These are phyloP conservation scores for Pteropus rufus DNA, from an alignment of 2,797 vertebrate genomes.

Conservation along the genomic window DNA sequence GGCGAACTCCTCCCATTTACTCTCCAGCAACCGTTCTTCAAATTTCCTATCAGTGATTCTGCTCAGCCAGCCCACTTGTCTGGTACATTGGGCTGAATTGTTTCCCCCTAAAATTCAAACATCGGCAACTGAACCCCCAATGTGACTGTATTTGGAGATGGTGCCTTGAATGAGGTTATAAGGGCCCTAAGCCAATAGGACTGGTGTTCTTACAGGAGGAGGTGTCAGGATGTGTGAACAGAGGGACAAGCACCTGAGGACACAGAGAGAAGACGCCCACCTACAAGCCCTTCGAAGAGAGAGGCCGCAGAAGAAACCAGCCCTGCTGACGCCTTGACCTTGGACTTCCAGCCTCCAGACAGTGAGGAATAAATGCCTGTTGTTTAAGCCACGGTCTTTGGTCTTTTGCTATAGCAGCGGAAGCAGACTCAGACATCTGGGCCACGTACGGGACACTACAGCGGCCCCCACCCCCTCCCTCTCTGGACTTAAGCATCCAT, in stretches of 20 bases:
- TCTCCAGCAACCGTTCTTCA: neutral
- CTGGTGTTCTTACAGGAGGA: neutral
- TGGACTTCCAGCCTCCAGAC: neutral
- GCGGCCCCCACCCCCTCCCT: no score
- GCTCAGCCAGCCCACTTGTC: neutral
- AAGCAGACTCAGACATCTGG: neutral
- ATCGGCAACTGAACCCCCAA: neutral
- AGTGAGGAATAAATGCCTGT: rapidly evolving
- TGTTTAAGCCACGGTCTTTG: rapidly evolving
- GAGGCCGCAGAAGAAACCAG: neutral
- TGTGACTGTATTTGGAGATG: neutral
- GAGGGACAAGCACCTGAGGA: rapidly evolving
- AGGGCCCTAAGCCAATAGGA: neutral
- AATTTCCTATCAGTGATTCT: neutral
- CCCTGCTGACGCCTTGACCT: no score
- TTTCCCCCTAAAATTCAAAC: neutral
- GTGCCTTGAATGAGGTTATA: neutral
- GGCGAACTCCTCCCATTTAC: no score
- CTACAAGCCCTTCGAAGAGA: neutral
- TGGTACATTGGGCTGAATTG: rapidly evolving
- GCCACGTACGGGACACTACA: neutral
- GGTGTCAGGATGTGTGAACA: rapidly evolving
- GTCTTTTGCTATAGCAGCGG: neutral
- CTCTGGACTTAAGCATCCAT: rapidly evolving
- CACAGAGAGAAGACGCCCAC: rapidly evolving